Conservation (phyloP, 2,888 invertebrate species). For the Drosophila formosana region DNA sequence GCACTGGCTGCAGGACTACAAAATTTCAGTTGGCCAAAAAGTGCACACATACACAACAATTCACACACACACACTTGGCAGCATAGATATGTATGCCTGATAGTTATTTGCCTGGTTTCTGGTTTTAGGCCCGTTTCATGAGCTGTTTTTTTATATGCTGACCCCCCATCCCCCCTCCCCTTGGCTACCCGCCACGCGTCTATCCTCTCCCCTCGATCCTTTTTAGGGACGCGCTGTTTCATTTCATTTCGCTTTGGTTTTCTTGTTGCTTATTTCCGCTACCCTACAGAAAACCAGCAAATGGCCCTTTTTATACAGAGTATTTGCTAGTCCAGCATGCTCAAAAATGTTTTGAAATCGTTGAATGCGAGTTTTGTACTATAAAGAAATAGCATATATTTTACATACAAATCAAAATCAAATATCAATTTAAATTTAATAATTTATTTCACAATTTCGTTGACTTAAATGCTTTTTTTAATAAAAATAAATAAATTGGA, state of each 20-base stretch:
- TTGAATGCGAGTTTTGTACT: too few species aligned
- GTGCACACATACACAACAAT: constrained; percentile 11
- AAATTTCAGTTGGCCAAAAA: constrained; percentile 45
- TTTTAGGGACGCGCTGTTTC: constrained; percentile 15
- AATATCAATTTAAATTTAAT: too few species aligned
- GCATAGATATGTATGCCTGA: constrained; percentile 13
- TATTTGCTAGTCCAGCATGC: too few species aligned
- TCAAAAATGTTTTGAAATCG: too few species aligned
- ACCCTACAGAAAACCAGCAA: not conserved
- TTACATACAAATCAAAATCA: too few species aligned
- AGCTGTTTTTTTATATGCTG: not conserved
- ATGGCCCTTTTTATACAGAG: not conserved
- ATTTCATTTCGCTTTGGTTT: constrained; percentile 36
- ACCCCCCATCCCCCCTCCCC: not conserved
- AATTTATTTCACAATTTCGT: too few species aligned
- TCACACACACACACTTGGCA: not conserved
- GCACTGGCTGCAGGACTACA: constrained; percentile 34
- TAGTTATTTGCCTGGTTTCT: constrained; percentile 46
- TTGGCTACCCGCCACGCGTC: too few species aligned
- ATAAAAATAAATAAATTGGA: too few species aligned
- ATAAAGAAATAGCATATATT: too few species aligned
- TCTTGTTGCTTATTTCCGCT: constrained; percentile 13
- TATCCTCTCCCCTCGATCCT: not conserved
- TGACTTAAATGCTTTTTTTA: too few species aligned
- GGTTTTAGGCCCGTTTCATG: constrained; percentile 41